Base-by-base conservation (phyloP, 2,888 invertebrate genomes). In the Leucophenga maculata region DNA sequence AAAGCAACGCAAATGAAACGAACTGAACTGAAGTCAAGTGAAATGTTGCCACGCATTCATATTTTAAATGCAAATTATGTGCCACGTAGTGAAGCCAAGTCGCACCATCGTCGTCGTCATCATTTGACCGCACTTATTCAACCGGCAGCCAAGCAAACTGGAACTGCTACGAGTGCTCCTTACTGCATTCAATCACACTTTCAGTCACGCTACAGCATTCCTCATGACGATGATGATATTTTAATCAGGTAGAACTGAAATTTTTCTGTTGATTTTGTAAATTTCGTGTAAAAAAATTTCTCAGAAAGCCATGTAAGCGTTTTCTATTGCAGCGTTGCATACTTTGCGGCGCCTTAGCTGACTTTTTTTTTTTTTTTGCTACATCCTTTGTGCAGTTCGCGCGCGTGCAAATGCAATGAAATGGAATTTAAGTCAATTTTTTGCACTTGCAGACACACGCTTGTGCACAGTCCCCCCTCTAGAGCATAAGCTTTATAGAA, bases 211-310 rank as follows among this genome's bases (percentile, higher is more conserved):
- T 39, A 13, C 14, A 48, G 22, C 46, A 6, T 6, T 39, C 8
- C 8, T 39, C 6, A 39, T 69, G 64, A 75, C 82, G 68, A 74
- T 69, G 64, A 75, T 84, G 68, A 74, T 79, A 82, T 79, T 79
- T 79, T 76, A 82, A 80, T 83, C 82, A 77, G 70, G 62, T 75
- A 73, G 72, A 77, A 78, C 75, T 74, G 74, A 70, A 83, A 78
- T 79, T 82, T 39, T 76, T 73, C 72, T 75, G 82, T 82, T 83
- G 80, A 82, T 78, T 83, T 75, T 74, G 73, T 72, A 65, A 65
- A 75, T 8, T 22, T 14, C 11, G 26, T 14, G 14, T 13, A 52
- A 6, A 52, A 52, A 52, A 52, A 52, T 52, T 52, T n/a, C 9
- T 2, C 20, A 13, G 52, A 39, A 11, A 39, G 39, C 55, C 22